Evolutionary conservation across 30 jellyfish, hydroid and myxozoan genomes (phyloP).

Genomic region (Hydra vulgaris): DNA sequence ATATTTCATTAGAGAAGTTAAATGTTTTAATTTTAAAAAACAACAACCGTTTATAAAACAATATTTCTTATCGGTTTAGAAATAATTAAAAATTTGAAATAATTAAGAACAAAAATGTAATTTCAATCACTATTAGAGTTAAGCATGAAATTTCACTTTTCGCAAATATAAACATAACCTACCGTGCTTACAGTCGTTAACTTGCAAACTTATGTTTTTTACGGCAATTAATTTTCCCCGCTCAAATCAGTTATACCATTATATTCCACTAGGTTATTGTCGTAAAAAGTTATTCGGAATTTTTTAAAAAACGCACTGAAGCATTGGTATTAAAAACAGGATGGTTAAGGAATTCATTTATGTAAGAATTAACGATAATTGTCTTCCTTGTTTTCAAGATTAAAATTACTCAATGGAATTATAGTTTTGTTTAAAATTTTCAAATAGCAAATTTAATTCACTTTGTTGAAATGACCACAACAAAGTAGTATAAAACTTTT

Average conservation of each 20-base stretch:
- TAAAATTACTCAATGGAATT: neutral
- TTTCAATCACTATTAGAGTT: neutral
- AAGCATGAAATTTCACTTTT: neutral
- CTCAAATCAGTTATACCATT: neutral
- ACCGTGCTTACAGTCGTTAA: neutral
- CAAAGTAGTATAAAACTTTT: too few relatives aligned
- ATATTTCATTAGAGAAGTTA: too few relatives aligned
- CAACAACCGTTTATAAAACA: too few relatives aligned
- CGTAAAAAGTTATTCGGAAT: neutral
- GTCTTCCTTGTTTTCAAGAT: neutral
- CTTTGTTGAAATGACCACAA: too few relatives aligned
- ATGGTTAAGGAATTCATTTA: neutral
- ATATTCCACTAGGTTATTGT: neutral
- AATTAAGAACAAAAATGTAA: neutral
- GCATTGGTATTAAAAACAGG: neutral
- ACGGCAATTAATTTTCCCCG: neutral
- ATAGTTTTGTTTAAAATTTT: neutral
- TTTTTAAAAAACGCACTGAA: neutral
- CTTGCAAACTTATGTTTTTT: neutral
- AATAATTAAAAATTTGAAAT: neutral
- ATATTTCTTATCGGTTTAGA: too few relatives aligned
- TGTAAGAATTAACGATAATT: neutral
- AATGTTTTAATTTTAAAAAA: too few relatives aligned
- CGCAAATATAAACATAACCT: neutral
- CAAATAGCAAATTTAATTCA: too few relatives aligned